Evolutionary conservation across 2,113 vertebrate genomes (phyloP), one percentile per base, ranked within the genome.

Genomic region (Odontophorus gujanensis): DNA sequence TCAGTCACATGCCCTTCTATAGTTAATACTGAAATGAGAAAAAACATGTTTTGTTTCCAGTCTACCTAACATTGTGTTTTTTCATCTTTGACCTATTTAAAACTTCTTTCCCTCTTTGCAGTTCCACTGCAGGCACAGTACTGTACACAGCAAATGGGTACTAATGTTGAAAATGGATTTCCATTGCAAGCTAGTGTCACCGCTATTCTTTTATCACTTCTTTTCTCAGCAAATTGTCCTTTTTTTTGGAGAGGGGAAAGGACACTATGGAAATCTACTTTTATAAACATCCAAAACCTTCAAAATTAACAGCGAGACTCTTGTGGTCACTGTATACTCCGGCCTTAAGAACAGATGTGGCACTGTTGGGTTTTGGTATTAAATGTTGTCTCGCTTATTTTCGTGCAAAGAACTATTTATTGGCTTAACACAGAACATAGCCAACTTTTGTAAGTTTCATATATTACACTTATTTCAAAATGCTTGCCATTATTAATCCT

Each of bases 401-500:
- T 98, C 92, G 93, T 97, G 93, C 57, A 85, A 82, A 90, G 88
- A 94, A 97, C 74, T 67, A 87, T 95, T 89, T 96, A 96, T 88
- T 86, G 95, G 61, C 96, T 97, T 95, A 92, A 89, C 87, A 90
- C 92, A 97, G 88, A 88, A 96, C 83, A 91, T 51, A 96, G 81
- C 80, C 92, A 96, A 94, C 89, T 97, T 96, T 97, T 96, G 95
- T 97, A 96, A 95, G 69, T 97, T 97, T 94, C 83, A 92, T 81
- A 89, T 95, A 95, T 94, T 95, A 97, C 91, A 95, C 97, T 89
- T 78, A 98, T 97, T 97, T 97, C 89, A 87, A 97, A 97, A 97
- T 94, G 93, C 97, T 93, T 96, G 92, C 92, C 88, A 96, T 94
- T 96, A 97, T 98, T 97, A 97, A 97, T 97, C 94, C 95, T 95